Evolutionary conservation across 2,888 invertebrate species (phyloP).

Genomic region (Euplagia quadripunctaria): DNA sequence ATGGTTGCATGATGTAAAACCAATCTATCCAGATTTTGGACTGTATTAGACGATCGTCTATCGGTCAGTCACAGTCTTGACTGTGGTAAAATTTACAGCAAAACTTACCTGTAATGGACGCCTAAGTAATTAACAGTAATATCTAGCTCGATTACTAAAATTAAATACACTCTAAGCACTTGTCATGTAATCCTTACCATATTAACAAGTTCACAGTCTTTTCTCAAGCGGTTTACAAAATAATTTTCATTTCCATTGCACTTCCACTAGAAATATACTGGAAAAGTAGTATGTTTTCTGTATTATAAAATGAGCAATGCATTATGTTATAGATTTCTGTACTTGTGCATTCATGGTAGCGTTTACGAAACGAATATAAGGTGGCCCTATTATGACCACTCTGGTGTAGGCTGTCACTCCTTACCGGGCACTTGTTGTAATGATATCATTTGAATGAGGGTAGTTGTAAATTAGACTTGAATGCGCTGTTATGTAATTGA

Average conservation of each 20-base stretch:
- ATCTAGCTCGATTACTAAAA: conserved; percentile 51
- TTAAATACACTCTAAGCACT: conserved; percentile 50
- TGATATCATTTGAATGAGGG: conserved; percentile 71
- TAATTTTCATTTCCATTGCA: conserved; percentile 29
- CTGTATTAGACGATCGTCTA: too few species aligned
- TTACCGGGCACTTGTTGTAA: conserved; percentile 59
- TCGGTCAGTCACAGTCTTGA: too few species aligned
- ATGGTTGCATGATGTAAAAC: too few species aligned
- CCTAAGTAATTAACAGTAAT: conserved; percentile 24
- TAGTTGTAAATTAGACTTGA: conserved; percentile 69
- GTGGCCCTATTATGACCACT: conserved; percentile 62
- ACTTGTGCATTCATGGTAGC: conserved; percentile 29
- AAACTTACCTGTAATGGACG: too few species aligned
- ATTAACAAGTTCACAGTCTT: conserved; percentile 22
- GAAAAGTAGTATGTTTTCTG: neutral
- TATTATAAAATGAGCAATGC: conserved; percentile 23
- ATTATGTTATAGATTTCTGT: conserved; percentile 18
- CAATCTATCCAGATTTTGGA: too few species aligned
- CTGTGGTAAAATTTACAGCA: too few species aligned
- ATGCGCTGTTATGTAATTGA: conserved; percentile 49
- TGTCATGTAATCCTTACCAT: conserved; percentile 54
- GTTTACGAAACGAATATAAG: conserved; percentile 50
- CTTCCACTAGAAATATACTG: neutral
- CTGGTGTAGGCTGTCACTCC: conserved; percentile 57
- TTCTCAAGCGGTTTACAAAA: neutral